Conservation (phyloP, 2,888 invertebrate species). For the Yponomeuta malinellus region DNA sequence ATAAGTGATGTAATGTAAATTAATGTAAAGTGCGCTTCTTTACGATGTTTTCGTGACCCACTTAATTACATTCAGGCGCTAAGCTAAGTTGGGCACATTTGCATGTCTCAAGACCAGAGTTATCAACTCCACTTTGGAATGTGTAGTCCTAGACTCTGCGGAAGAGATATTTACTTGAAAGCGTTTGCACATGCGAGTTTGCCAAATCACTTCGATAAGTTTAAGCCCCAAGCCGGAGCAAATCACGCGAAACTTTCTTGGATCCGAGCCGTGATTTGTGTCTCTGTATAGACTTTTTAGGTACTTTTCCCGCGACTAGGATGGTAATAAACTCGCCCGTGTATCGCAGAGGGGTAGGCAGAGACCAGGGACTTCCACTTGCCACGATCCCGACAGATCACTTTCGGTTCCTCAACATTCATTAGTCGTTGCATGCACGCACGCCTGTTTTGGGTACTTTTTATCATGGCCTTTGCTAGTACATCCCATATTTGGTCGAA, state of each 20-base stretch:
- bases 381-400: no score
- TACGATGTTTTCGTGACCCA: slow-evolving; percentile 1
- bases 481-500: no score
- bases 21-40: neutral
- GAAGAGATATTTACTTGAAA: slow-evolving; percentile 30
- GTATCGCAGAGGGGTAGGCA: no score
- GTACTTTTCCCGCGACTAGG: neutral
- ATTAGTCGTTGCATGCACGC: no score
- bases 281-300: slow-evolving; percentile 29
- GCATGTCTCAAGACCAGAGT: slow-evolving; percentile 1
- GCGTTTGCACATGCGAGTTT: slow-evolving; percentile 49
- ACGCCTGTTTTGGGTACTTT: no score
- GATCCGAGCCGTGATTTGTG: slow-evolving; percentile 55
- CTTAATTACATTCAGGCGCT: neutral
- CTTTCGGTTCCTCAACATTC: no score
- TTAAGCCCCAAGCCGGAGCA: slow-evolving; percentile 40
- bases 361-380: no score
- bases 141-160: neutral
- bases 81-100: neutral
- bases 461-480: no score
- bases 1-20: neutral
- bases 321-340: no score
- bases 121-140: slow-evolving; percentile 1
- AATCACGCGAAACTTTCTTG: slow-evolving; percentile 59
- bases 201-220: slow-evolving; percentile 67